A percentile compares a stretch with the other conserved stretches of the same genome.
phyloP scores from a whole-genome alignment of 37 sponge, comb jelly and placozoan genomes.

The Oopsacas minuta region DNA sequence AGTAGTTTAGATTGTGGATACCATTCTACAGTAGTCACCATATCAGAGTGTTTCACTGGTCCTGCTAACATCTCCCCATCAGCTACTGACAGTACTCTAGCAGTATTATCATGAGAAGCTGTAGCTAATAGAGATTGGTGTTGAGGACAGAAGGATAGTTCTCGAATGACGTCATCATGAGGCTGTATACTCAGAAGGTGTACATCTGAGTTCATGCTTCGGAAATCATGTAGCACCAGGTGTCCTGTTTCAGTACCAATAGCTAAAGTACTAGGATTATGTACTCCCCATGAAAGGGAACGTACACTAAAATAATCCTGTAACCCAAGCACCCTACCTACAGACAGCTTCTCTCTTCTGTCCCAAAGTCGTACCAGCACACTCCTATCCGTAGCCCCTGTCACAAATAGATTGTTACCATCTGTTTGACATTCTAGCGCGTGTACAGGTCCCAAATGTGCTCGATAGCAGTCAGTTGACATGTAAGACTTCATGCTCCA shows the following conservation, averaged over 20 bases:
- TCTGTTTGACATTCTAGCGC: background rate
- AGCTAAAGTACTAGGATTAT: background rate
- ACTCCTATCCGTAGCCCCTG: background rate
- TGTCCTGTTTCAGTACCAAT: constrained; percentile 1
- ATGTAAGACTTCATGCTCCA: background rate
- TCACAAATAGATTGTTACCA: background rate
- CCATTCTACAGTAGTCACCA: background rate
- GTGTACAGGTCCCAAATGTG: background rate
- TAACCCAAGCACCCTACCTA: background rate
- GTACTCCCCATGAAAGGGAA: background rate
- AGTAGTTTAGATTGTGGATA: background rate
- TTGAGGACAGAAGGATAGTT: background rate
- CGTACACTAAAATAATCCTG: background rate
- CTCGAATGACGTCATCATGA: background rate
- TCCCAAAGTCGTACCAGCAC: background rate
- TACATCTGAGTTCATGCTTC: background rate
- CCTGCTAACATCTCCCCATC: background rate
- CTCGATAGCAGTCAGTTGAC: background rate
- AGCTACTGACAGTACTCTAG: background rate
- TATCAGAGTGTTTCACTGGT: background rate
- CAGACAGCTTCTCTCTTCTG: background rate
- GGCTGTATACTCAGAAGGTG: background rate
- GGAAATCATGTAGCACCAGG: background rate
- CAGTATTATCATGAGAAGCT: background rate
- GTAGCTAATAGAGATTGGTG: background rate